These are phyloP conservation scores for Podarcis siculus DNA, from an alignment of 2,797 vertebrate species.

Conservation along the genomic window DNA sequence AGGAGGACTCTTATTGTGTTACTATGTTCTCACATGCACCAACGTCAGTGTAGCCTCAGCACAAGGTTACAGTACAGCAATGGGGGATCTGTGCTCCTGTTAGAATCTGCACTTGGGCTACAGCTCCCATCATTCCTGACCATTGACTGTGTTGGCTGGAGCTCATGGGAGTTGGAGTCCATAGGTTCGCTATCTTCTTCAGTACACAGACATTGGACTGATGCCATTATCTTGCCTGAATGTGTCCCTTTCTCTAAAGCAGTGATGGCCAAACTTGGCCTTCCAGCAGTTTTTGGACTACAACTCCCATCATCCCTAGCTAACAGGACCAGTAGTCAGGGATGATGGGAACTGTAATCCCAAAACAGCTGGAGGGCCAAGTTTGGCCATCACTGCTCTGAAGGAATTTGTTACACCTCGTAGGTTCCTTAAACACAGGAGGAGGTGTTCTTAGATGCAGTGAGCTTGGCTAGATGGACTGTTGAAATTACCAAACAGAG, in stretches of 20 bases:
- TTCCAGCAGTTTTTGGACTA: no score
- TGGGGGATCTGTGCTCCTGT: no score
- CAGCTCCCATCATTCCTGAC: no score
- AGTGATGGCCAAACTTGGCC: not conserved
- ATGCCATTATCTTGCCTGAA: not conserved
- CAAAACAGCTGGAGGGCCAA: no score
- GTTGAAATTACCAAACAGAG: not conserved
- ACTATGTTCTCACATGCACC: not conserved
- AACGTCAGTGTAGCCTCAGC: not conserved
- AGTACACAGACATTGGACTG: not conserved
- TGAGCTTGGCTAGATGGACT: conserved; percentile 8
- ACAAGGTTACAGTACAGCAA: no score
- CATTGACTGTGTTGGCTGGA: no score
- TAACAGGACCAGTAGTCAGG: no score
- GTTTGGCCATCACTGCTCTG: not conserved
- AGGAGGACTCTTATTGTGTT: not conserved
- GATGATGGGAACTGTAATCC: no score
- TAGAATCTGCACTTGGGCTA: no score
- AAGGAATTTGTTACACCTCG: not conserved
- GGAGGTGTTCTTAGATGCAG: not conserved
- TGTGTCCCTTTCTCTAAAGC: not conserved
- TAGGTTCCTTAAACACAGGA: not conserved
- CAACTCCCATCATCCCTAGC: no score
- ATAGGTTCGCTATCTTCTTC: not conserved
- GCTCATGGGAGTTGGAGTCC: no score